Base-by-base conservation (phyloP, 2,888 invertebrate species). In the Polydrusus pterygomalis region DNA sequence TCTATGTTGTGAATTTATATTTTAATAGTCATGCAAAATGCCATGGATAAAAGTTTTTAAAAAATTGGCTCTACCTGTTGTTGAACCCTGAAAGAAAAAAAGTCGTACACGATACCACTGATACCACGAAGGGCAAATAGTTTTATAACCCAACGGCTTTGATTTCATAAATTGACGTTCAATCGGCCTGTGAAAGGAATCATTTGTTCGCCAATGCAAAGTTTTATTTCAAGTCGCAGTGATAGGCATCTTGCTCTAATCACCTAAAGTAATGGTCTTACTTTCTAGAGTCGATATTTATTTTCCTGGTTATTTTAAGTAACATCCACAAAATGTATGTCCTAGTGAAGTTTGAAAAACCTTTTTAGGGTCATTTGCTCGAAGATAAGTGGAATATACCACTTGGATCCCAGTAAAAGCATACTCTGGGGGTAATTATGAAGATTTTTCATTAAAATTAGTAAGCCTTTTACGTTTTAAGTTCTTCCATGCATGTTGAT, bases 81-180 rank as follows among this genome's bases (percentile, higher is more conserved):
- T 79, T n/a, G 74, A 67, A 11, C 83, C 81, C 79, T 84, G 85
- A 73, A 84, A 85, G 25, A 83, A 77, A 60, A 67, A 77, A 84
- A 84, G 78, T 85, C 82, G 76, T 81, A 84, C 10, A 79, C 71
- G 47, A 79, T 76, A 15, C 82, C 83, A 76, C 78, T 81, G 80
- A 78, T 78, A 40, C 82, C 84, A 76, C 80, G 81, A n/a, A 84
- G 34, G 17, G 80, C 73, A 68, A 74, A 81, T n/a, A 81, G 70
- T 79, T 83, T 82, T 60, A 83, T 79, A n/a, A 81, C 83, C 83
- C 83, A 83, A 40, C 40, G 40, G 11, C 40, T 40, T 40, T 40
- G 40, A 40, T 79, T 77, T 77, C 13, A 80, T 45, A 38, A 60
- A 73, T 73, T 73, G 67, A 73, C 54, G 13, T 68, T 58, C 25